Base-by-base conservation (phyloP, 2,888 invertebrate species). In the Stenichneumon culpator region DNA sequence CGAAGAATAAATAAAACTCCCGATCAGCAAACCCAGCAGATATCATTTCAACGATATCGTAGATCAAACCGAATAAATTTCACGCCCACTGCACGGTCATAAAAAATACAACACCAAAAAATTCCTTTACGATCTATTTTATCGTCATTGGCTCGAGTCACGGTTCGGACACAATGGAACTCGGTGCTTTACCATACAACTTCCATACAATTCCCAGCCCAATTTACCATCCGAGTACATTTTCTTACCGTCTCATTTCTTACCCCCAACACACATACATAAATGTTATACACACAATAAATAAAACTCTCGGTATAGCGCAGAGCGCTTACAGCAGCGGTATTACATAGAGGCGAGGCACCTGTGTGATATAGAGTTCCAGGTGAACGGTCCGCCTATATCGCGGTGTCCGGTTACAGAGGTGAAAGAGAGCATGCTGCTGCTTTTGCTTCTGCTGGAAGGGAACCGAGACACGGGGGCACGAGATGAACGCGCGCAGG, bases 291-390 rank as follows among this genome's bases (percentile, higher is more conserved):
- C 25, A 22, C 25, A 54, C 54, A 14, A 16, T 47, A 47, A 47
- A 47, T 47, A 47, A 47, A 16, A 3, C 3, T 47, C 44, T 47
- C 16, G 32, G 36, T 5, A 69, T 32, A 36, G 22, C n/a, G 7
- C 14, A 65, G 52, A 36, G 65, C 28, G 50, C 63, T 28, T 54
- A 54, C 60, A 63, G 63, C 28, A 63, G 28, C 63, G 63, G 63
- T 63, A 63, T 63, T 63, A 32, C 28, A 32, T n/a, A 28, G 32
- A 63, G 65, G 79, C 22, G 77, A 65, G 75, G 79, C 87, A 87
- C 87, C 93, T 93, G 93, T 93, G 93, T 91, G 92, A 92, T 93
- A 93, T 93, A 92, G 91, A 92, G 92, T 93, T 93, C 92, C 92
- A 91, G 91, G 89, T 70, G 69, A 85, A 85, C 84, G 84, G 84